A percentile compares a stretch with the other conserved stretches of the same genome.
Conservation (phyloP, 1,140 invertebrate genomes). For the Chironomus tepperi region DNA sequence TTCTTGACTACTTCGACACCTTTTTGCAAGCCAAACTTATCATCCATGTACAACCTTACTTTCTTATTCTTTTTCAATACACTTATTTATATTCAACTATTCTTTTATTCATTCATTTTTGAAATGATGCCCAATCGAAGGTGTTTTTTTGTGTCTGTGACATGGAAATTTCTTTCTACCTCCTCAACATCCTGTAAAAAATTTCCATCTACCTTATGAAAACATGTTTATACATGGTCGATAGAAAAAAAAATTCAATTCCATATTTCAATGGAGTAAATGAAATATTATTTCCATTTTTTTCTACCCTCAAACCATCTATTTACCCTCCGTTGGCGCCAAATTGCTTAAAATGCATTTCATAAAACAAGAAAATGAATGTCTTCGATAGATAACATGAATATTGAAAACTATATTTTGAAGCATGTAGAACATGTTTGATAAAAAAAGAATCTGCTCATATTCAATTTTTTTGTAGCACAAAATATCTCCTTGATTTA, state of each 20-base stretch:
- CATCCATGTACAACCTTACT: neutral
- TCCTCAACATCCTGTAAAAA: no score
- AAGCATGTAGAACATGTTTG: no score
- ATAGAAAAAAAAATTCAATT: neutral
- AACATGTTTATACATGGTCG: no score
- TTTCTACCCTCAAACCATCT: neutral
- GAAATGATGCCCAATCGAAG: slow-evolving; percentile 12
- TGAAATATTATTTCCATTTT: neutral
- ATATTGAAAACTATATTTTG: no score
- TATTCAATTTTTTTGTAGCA: no score
- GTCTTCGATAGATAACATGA: neutral
- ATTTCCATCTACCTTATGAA: no score
- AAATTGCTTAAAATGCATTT: slow-evolving; percentile 9
- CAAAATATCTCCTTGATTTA: no score
- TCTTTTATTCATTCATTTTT: slow-evolving; percentile 1
- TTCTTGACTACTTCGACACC: no score
- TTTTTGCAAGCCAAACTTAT: no score
- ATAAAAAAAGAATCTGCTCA: no score
- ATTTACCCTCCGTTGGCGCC: neutral
- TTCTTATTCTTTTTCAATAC: neutral
- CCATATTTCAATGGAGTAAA: neutral
- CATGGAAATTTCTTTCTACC: neutral
- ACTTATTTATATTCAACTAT: neutral
- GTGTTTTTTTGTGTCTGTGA: neutral
- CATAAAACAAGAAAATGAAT: neutral